Evolutionary conservation across 2,113 vertebrate species (phyloP).

Genomic region (Eclectus roratus): DNA sequence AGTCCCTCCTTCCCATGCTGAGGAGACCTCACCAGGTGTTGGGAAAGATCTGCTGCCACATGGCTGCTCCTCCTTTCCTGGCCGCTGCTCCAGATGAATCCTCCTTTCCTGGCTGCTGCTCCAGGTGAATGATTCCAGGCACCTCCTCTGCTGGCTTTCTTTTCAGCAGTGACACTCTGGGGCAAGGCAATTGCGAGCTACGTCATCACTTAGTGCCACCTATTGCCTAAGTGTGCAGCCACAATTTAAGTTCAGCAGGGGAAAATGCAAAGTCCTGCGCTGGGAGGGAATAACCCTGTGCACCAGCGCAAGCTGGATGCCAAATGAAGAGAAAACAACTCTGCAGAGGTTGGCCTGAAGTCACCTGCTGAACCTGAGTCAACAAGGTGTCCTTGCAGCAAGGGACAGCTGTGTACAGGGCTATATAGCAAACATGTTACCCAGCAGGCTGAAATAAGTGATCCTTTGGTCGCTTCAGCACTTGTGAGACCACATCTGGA

Average conservation of each 20-base stretch:
- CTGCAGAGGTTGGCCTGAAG: not conserved
- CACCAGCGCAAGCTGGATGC: not conserved
- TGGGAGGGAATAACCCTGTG: not conserved
- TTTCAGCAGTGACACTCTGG: not conserved
- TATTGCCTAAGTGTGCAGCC: not conserved
- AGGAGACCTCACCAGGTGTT: conserved; percentile 38
- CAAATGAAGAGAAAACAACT: not conserved
- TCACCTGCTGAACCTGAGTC: not conserved
- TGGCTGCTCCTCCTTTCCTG: not conserved
- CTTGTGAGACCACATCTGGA: not conserved
- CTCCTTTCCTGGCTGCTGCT: not conserved
- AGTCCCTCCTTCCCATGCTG: not conserved
- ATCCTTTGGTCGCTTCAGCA: not conserved
- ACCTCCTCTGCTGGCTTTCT: not conserved
- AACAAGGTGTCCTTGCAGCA: not conserved
- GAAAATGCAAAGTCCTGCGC: not conserved
- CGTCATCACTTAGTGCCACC: conserved; percentile 33
- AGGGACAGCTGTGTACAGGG: not conserved
- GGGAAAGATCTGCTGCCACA: conserved; percentile 47
- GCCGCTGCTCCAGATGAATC: not conserved
- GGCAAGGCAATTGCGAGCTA: not conserved
- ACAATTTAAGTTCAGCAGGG: not conserved
- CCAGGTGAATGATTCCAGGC: accelerated
- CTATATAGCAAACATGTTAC: accelerated
- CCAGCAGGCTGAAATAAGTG: not conserved